These are phyloP conservation scores for Sepiola atlantica DNA, from an alignment of 2,888 invertebrate genomes.

Conservation along the genomic window DNA sequence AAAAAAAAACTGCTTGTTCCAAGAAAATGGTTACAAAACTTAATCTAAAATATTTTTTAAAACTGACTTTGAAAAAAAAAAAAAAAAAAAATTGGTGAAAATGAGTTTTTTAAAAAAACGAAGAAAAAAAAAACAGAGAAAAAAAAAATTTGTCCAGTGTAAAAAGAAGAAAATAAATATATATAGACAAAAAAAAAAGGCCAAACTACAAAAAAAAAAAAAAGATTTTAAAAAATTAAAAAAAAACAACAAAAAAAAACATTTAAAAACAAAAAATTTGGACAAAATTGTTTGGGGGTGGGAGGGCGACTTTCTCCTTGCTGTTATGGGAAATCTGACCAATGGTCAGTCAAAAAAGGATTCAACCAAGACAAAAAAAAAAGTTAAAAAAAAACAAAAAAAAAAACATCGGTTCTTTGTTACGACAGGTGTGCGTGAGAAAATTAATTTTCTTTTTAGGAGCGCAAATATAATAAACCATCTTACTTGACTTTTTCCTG, in stretches of 20 bases:
- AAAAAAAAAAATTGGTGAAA: not conserved
- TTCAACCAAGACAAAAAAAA: no score
- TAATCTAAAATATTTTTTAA: not conserved
- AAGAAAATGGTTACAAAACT: not conserved
- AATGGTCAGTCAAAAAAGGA: no score
- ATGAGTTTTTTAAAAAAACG: not conserved
- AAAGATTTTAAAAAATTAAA: not conserved
- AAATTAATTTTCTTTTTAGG: no score
- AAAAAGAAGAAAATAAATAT: not conserved
- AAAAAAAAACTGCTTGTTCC: not conserved
- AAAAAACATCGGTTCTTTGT: no score
- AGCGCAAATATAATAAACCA: no score
- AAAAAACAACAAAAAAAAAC: no score
- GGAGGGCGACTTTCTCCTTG: not conserved
- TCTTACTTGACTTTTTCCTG: no score
- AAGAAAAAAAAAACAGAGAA: not conserved
- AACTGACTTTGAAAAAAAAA: not conserved
- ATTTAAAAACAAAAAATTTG: not conserved
- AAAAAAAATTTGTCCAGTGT: conserved; percentile 1
- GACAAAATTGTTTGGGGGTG: not conserved
- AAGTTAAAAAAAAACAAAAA: no score
- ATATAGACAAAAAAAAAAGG: no score
- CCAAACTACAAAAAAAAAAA: not conserved
- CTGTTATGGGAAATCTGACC: no score
- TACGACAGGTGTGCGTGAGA: no score